These are phyloP conservation scores for Gisinianus flammeolus DNA, from an alignment of 2,888 invertebrate species.

Conservation along the genomic window DNA sequence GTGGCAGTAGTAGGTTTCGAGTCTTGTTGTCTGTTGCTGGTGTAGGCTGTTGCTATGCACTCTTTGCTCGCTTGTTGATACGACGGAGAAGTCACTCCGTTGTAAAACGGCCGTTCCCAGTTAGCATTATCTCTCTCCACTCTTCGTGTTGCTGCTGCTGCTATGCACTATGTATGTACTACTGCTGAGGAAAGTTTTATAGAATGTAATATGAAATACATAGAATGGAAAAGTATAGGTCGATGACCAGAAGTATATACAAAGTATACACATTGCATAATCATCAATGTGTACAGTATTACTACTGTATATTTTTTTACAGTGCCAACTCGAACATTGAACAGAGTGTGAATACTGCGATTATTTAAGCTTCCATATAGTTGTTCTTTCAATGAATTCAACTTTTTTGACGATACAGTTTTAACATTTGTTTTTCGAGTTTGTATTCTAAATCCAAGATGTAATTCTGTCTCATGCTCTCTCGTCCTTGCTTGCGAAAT, in stretches of 20 bases:
- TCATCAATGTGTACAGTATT: neutral
- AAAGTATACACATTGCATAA: neutral
- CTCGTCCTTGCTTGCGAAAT: too few species aligned
- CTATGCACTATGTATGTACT: neutral
- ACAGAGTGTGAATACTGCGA: neutral
- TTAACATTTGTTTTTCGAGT: neutral
- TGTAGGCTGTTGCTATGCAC: slow-evolving; percentile 16
- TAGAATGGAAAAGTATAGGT: too few species aligned
- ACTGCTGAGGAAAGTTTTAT: neutral
- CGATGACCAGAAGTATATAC: too few species aligned
- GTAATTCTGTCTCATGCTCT: too few species aligned
- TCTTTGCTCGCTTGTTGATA: neutral
- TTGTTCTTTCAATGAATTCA: slow-evolving; percentile 11
- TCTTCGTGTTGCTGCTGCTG: too few species aligned
- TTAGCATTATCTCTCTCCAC: slow-evolving; percentile 10
- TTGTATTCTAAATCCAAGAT: too few species aligned
- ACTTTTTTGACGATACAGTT: slow-evolving; percentile 12
- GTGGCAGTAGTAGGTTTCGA: too few species aligned
- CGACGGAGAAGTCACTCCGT: neutral
- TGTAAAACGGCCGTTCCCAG: slow-evolving; percentile 3
- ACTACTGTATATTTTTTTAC: neutral
- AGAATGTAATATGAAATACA: neutral
- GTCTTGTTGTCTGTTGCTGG: neutral
- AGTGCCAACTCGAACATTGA: neutral
- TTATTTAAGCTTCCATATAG: neutral